Conservation (phyloP, 2,797 vertebrate genomes). For the Silurus aristotelis region DNA sequence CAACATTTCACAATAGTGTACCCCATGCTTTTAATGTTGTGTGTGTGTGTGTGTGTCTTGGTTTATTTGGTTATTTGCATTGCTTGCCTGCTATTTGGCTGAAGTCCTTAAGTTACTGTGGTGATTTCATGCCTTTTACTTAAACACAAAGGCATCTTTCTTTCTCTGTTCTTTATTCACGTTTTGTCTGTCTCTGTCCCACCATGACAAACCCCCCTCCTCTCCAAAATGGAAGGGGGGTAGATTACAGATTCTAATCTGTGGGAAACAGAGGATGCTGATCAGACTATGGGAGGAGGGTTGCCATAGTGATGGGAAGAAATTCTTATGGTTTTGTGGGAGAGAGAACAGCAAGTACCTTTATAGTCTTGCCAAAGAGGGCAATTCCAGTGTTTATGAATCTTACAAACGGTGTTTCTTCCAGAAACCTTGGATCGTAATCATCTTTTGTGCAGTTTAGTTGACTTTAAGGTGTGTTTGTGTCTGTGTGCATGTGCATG, state of each 20-base stretch:
- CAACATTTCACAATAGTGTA: constrained; percentile 14
- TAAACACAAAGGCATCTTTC: constrained; percentile 74
- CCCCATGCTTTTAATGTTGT: constrained; percentile 6
- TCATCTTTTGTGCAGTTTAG: neutral
- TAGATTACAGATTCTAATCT: constrained; percentile 60
- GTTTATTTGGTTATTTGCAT: constrained; percentile 26
- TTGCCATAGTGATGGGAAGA: constrained; percentile 55
- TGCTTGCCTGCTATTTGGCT: constrained; percentile 44
- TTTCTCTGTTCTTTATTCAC: constrained; percentile 39
- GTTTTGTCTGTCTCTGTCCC: constrained; percentile 49
- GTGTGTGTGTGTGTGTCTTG: too few species aligned
- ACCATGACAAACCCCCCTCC: constrained; percentile 1
- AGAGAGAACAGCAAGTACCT: constrained; percentile 38
- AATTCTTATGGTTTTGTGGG: constrained; percentile 43
- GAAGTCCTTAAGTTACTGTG: constrained; percentile 62
- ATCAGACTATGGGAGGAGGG: constrained; percentile 53
- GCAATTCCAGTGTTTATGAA: constrained; percentile 26
- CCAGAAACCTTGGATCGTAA: neutral
- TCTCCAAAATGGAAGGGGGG: constrained; percentile 21
- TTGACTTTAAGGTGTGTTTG: constrained; percentile 12
- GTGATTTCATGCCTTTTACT: constrained; percentile 73
- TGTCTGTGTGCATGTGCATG: neutral
- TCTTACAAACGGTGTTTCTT: constrained; percentile 7
- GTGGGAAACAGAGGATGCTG: constrained; percentile 51
- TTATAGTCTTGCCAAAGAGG: constrained; percentile 22